Evolutionary conservation across 2,888 invertebrate genomes (phyloP).

Genomic region (Athripsodes cinereus): DNA sequence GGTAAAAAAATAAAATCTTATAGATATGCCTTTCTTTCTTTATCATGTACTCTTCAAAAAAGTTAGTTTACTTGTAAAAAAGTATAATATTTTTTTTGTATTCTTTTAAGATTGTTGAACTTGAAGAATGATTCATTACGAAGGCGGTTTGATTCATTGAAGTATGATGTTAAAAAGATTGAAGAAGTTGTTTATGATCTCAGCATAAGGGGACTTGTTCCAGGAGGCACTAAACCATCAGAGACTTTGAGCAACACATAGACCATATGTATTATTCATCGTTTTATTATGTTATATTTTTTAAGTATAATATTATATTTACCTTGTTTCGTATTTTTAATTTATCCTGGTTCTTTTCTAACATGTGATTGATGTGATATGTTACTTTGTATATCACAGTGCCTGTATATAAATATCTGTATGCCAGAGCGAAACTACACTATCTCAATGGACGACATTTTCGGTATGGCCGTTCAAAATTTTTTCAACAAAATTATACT

Average conservation of each 20-base stretch:
- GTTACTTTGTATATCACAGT: too few species aligned
- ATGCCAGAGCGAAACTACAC: too few species aligned
- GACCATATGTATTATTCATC: too few species aligned
- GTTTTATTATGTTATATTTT: too few species aligned
- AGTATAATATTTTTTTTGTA: not conserved
- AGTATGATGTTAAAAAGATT: conserved; percentile 91
- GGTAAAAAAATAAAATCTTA: conserved; percentile 36
- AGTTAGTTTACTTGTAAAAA: not conserved
- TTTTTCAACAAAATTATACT: too few species aligned
- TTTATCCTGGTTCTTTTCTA: too few species aligned
- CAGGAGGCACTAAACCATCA: conserved; percentile 27
- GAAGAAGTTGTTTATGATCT: conserved; percentile 89
- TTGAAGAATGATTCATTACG: conserved; percentile 85
- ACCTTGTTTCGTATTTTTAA: too few species aligned
- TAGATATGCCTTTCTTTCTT: not conserved
- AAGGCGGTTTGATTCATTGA: conserved; percentile 79
- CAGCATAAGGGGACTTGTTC: conserved; percentile 69
- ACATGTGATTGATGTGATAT: too few species aligned
- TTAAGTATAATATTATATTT: not conserved
- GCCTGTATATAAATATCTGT: too few species aligned
- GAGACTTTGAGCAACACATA: not conserved
- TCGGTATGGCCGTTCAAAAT: too few species aligned
- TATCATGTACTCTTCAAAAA: not conserved
- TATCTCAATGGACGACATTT: too few species aligned
- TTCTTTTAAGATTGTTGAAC: conserved; percentile 58